phyloP scores from a whole-genome alignment of 2,888 invertebrate species.

The Nasonovia ribisnigri region DNA sequence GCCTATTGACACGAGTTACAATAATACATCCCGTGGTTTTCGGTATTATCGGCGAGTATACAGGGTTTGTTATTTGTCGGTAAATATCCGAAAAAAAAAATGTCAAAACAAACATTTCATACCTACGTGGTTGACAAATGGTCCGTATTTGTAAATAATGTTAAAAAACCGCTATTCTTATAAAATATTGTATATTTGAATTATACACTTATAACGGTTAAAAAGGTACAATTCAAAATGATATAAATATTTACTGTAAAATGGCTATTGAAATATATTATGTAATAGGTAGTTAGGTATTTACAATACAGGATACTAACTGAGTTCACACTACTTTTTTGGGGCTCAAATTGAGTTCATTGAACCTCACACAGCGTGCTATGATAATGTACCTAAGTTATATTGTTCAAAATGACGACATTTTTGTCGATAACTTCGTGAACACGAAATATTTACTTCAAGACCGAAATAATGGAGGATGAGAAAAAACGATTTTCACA shows the following conservation, averaged over 20 bases:
- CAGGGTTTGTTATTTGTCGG: too few relatives aligned
- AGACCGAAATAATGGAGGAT: neutral
- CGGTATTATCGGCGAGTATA: neutral
- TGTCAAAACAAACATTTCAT: neutral
- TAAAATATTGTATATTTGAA: neutral
- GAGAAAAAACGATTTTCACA: neutral
- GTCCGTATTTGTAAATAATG: neutral
- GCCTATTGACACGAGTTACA: neutral
- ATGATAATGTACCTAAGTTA: too few relatives aligned
- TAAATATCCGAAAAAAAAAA: neutral
- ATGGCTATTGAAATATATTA: too few relatives aligned
- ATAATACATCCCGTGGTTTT: neutral
- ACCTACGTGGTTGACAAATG: neutral
- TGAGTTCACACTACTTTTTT: neutral
- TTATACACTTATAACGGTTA: neutral
- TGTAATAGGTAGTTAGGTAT: neutral
- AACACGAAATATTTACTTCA: neutral
- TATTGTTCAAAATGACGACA: neutral
- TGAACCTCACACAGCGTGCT: neutral
- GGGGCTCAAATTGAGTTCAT: neutral
- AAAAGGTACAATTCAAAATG: neutral
- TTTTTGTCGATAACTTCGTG: neutral
- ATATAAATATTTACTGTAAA: neutral
- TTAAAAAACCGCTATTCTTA: neutral
- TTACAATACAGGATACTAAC: neutral